Evolutionary conservation across 2,797 vertebrate species (phyloP).

Genomic region (Etheostoma nigrum): DNA sequence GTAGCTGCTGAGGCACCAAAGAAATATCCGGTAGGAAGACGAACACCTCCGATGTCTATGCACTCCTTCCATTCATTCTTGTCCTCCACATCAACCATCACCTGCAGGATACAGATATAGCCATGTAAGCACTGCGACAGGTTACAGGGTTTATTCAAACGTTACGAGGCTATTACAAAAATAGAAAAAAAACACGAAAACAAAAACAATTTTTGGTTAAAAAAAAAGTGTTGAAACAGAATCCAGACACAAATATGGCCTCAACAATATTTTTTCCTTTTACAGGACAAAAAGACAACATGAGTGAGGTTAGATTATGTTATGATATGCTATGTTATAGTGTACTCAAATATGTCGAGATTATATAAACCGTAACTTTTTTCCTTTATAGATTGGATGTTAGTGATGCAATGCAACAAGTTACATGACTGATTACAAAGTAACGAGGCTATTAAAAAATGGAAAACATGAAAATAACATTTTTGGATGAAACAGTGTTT

Average conservation of each 20-base stretch:
- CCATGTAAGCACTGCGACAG: not conserved
- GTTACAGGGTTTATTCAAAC: no score
- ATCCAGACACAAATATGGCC: not conserved
- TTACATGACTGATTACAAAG: no score
- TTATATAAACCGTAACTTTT: no score
- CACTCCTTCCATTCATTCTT: constrained; percentile 98
- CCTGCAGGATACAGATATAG: constrained; percentile 71
- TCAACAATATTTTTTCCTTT: no score
- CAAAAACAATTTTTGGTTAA: no score
- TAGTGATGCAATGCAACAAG: no score
- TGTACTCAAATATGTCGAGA: not conserved
- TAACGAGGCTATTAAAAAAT: no score
- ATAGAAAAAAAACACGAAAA: not conserved
- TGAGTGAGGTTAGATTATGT: not conserved
- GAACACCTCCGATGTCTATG: constrained; percentile 94
- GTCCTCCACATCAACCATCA: constrained; percentile 96
- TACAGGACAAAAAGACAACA: not conserved
- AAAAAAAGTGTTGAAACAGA: not conserved
- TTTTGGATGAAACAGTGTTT: no score
- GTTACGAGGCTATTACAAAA: not conserved
- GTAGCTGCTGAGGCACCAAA: constrained; percentile 97
- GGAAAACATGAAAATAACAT: no score
- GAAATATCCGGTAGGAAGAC: constrained; percentile 95
- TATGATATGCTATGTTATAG: no score
- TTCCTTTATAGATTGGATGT: no score